Conservation (phyloP, 2,888 invertebrate species). For the Therioaphis trifolii region DNA sequence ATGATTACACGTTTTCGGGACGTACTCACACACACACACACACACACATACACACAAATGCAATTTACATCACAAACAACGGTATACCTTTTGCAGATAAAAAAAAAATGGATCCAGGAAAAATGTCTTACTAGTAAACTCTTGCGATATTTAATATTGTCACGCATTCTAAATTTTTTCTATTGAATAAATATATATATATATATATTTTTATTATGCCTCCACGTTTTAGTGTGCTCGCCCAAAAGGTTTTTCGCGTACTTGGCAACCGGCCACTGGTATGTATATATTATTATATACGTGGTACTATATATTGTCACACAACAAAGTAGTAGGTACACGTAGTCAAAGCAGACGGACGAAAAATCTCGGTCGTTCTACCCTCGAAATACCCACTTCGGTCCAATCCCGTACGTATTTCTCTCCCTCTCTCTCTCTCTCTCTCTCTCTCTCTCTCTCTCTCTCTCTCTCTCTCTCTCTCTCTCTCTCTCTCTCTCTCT, state of each 20-base stretch:
- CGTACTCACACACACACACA: not conserved
- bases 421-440: not conserved
- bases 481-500: not conserved
- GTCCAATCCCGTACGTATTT: not conserved
- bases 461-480: not conserved
- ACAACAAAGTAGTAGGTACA: slow-evolving; percentile 21
- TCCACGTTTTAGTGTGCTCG: not conserved
- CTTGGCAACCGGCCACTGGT: not conserved
- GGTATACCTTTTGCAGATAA: no score
- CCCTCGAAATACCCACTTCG: slow-evolving; percentile 7
- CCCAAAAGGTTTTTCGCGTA: slow-evolving; percentile 31
- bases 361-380: not conserved
- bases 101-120: no score
- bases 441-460: not conserved
- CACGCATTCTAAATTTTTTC: not conserved
- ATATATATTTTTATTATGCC: not conserved
- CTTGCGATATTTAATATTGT: not conserved
- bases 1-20: not conserved
- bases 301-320: slow-evolving; percentile 3
- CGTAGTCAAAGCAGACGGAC: slow-evolving; percentile 34
- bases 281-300: not conserved
- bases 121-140: not conserved
- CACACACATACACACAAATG: not conserved
- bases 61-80: not conserved
- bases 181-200: not conserved